Evolutionary conservation across 2,797 vertebrate genomes (phyloP).

Genomic region (Muscicapa comitata): DNA sequence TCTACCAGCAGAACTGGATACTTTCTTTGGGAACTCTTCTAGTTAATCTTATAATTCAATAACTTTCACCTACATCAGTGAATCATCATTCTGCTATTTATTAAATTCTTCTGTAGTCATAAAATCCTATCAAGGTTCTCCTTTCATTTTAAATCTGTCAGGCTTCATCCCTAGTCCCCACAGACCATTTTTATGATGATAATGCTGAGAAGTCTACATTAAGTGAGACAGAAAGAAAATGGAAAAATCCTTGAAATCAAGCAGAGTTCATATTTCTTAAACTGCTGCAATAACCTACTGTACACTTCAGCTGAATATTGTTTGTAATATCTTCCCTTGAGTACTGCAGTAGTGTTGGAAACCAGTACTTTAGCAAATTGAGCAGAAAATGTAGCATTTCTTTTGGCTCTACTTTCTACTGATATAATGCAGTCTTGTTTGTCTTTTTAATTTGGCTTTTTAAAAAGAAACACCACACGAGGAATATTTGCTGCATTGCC

Average conservation of each 20-base stretch:
- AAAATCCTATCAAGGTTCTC: constrained; percentile 19
- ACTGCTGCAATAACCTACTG: constrained; percentile 38
- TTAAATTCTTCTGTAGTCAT: constrained; percentile 28
- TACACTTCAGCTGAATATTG: constrained; percentile 15
- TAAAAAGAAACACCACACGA: not conserved
- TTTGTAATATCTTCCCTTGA: constrained; percentile 32
- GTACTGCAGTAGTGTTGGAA: not conserved
- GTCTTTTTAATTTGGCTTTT: not conserved
- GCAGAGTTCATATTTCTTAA: constrained; percentile 27
- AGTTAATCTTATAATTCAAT: not conserved
- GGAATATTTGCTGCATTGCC: not conserved
- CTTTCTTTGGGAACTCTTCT: not conserved
- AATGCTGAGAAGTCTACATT: constrained; percentile 8
- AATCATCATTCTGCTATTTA: not conserved
- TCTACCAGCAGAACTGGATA: not conserved
- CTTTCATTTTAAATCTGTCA: constrained; percentile 32
- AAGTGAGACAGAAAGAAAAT: constrained; percentile 34
- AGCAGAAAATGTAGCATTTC: constrained; percentile 12
- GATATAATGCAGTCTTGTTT: not conserved
- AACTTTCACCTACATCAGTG: not conserved
- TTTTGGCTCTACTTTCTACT: not conserved
- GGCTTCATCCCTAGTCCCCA: not conserved
- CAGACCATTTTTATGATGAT: constrained; percentile 17
- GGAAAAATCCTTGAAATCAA: constrained; percentile 49
- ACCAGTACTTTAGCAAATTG: constrained; percentile 6